These are phyloP conservation scores for Aulostomus chinensis DNA, from an alignment of 2,797 vertebrate species.

Conservation along the genomic window DNA sequence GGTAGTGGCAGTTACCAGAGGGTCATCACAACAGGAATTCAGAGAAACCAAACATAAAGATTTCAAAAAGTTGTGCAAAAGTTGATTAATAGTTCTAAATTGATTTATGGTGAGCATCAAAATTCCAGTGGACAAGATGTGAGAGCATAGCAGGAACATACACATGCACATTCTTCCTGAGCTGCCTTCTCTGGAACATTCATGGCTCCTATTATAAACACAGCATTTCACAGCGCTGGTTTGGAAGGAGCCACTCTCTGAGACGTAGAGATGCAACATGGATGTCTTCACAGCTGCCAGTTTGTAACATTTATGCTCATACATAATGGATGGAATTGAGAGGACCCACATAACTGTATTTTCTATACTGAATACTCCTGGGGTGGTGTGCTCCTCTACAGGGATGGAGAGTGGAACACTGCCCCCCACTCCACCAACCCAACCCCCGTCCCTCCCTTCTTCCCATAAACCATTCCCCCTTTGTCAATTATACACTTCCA, in stretches of 20 bases:
- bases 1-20: conserved; percentile 31
- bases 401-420: conserved; percentile 30
- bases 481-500: conserved; percentile 66
- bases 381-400: conserved; percentile 52
- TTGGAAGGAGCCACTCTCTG: conserved; percentile 48
- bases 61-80: too few relatives aligned
- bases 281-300: conserved; percentile 64
- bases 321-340: conserved; percentile 72
- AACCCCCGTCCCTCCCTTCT: neutral
- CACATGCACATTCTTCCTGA: too few relatives aligned
- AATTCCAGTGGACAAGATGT: too few relatives aligned
- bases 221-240: conserved; percentile 34
- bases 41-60: too few relatives aligned
- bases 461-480: neutral
- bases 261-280: conserved; percentile 58
- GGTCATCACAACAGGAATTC: conserved; percentile 32
- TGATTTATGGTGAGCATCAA: too few relatives aligned
- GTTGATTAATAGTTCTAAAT: too few relatives aligned
- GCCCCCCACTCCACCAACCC: neutral
- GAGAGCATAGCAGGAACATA: too few relatives aligned
- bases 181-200: conserved; percentile 15
- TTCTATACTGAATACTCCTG: conserved; percentile 65
- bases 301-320: conserved; percentile 82
- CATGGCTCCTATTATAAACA: conserved; percentile 54
- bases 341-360: conserved; percentile 69